Percentiles rank a stretch among this genome's conserved stretches.
phyloP scores from a whole-genome alignment of 2,888 invertebrate genomes.

The Acleris literana region DNA sequence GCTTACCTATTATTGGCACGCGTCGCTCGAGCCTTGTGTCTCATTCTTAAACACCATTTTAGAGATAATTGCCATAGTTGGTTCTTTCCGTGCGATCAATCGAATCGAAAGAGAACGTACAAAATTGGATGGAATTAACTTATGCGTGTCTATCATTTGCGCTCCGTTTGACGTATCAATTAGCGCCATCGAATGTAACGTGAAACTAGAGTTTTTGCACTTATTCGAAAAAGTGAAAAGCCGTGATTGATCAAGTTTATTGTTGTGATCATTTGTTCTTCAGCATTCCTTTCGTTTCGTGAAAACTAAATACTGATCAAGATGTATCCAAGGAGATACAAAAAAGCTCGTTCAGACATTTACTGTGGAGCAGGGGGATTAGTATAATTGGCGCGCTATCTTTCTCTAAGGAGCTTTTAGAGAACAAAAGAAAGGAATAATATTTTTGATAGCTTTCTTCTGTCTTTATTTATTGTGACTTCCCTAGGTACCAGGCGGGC shows the following conservation, averaged over 20 bases:
- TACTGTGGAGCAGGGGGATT: conserved; percentile 8
- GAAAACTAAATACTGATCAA: conserved; percentile 15
- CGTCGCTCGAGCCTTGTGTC: conserved; percentile 18
- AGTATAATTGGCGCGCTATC: conserved; percentile 25
- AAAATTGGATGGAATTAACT: conserved; percentile 49
- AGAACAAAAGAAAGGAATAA: conserved; percentile 10
- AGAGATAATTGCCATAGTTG: conserved; percentile 15
- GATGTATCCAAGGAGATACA: conserved; percentile 3
- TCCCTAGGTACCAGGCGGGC: conserved; percentile 18
- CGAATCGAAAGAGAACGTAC: conserved; percentile 32
- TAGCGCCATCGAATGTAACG: conserved; percentile 47
- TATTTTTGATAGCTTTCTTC: conserved; percentile 10
- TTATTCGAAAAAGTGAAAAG: conserved; percentile 37
- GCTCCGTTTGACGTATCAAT: conserved; percentile 52
- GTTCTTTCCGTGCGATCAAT: conserved; percentile 12
- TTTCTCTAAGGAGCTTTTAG: conserved; percentile 15
- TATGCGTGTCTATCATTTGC: conserved; percentile 56
- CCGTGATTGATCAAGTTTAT: conserved; percentile 12
- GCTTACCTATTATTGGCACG: conserved; percentile 24
- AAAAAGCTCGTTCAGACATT: conserved; percentile 14
- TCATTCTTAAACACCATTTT: conserved; percentile 19
- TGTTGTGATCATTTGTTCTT: conserved; percentile 10
- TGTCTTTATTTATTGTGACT: conserved; percentile 23
- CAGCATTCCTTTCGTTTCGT: conserved; percentile 9
- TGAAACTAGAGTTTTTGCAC: conserved; percentile 37